Base-by-base conservation (phyloP, 2,797 vertebrate genomes). In the Pitangus sulphuratus region DNA sequence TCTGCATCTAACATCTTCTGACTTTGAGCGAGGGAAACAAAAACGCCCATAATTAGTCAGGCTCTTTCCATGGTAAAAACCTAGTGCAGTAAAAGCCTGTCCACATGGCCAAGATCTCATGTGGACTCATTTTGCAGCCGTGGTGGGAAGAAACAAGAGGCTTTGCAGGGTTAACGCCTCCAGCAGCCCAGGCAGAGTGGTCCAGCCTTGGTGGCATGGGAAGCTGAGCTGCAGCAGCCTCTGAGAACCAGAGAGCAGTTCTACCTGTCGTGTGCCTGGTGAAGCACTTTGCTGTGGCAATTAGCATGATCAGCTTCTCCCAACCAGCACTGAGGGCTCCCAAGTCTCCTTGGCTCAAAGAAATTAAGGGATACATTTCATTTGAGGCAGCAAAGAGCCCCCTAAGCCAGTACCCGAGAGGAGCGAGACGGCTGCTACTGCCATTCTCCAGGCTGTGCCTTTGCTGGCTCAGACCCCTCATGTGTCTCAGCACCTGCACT, bases 41-140 rank as follows among this genome's bases (percentile, higher is more conserved):
- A 88, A 90, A 74, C 18, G 31, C 5, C 33, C 21, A 1, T 1
- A 1, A 1, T 30, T n/a, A 53, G 17, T 40, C 19, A 26, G n/a
- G 60, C 10, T 66, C 58, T 15, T 62, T 50, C 33, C 5, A 5
- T 9, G 20, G 40, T 45, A 76, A 79, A 71, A 90, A 15, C 9
- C 8, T 14, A 65, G 12, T 1, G 7, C 24, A 60, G 35, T 20
- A 54, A 47, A 95, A 79, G 30, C 25, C 13, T 26, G 19, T 20
- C 33, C 31, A 16, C 1, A 0, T 1, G 11, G 51, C 28, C 26
- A 8, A 0, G 0, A 81, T 39, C 40, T 51, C 75, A 40, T 0
- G 0, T 8, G 70, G 61, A 51, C n/a, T 47, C 25, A 39, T 11
- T 15, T 84, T 47, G 53, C 40, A 35, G 13, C 40, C 37, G 48